phyloP scores from a whole-genome alignment of 2,113 vertebrate genomes.

The Tympanuchus pallidicinctus region DNA sequence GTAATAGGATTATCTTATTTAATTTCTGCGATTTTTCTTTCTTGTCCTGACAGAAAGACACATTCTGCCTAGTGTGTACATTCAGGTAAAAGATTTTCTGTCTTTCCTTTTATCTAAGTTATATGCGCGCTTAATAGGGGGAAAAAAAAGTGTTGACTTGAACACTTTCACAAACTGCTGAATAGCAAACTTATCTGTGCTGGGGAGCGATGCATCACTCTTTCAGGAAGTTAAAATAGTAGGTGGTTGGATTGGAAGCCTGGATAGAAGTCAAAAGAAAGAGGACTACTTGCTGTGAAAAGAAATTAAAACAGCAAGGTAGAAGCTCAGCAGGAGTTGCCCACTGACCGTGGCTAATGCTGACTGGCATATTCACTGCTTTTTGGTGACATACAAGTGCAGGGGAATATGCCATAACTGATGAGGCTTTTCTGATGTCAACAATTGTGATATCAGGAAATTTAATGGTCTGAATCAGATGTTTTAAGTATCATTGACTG shows the following conservation, averaged over 20 bases:
- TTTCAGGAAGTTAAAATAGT: neutral
- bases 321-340: neutral
- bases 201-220: neutral
- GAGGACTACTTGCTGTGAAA: neutral
- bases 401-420: neutral
- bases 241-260: neutral
- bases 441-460: neutral
- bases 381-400: neutral
- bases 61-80: neutral
- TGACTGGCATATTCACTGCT: neutral
- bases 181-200: neutral
- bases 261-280: neutral
- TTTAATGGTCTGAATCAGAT: neutral
- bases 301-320: slow-evolving; percentile 27
- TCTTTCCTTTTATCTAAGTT: neutral
- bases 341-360: neutral
- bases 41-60: neutral
- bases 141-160: neutral
- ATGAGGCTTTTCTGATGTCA: neutral
- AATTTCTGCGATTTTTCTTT: neutral
- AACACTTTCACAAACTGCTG: neutral
- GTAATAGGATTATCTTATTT: neutral
- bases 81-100: neutral
- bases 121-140: neutral
- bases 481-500: neutral